A percentile compares a stretch with the other conserved stretches of the same genome.
These are phyloP conservation scores for Nomada lathburiana DNA, from an alignment of 2,888 invertebrate species.

Conservation along the genomic window DNA sequence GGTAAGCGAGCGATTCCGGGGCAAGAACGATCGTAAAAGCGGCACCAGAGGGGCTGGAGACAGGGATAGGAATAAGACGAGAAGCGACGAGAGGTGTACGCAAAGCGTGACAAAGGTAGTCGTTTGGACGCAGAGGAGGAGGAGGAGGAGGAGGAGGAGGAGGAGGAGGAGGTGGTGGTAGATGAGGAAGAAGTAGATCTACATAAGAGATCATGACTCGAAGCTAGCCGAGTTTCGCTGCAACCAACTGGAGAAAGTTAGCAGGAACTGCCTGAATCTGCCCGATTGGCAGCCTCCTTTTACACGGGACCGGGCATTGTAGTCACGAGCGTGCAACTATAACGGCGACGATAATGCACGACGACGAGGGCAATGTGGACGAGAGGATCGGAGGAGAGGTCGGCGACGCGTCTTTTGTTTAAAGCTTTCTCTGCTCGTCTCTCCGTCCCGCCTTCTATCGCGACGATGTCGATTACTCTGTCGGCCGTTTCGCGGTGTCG, in stretches of 20 bases:
- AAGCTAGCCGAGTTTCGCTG: conserved; percentile 79
- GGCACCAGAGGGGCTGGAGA: conserved; percentile 17
- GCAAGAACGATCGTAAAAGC: conserved; percentile 59
- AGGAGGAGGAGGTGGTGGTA: conserved; percentile 37
- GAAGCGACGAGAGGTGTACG: conserved; percentile 12
- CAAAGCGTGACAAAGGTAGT: conserved; percentile 32
- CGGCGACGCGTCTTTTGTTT: conserved; percentile 66
- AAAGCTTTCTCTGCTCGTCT: conserved; percentile 21
- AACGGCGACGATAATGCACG: conserved; percentile 70
- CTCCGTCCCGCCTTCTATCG: conserved; percentile 4
- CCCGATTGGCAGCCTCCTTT: conserved; percentile 76
- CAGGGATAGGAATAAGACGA: conserved; percentile 37
- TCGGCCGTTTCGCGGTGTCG: conserved; percentile 29
- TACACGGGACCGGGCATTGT: conserved; percentile 72
- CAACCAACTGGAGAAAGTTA: conserved; percentile 79
- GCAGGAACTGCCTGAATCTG: conserved; percentile 78
- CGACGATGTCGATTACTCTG: conserved; percentile 27
- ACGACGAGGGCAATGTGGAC: conserved; percentile 39
- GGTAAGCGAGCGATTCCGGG: conserved; percentile 70
- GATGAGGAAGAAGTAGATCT: conserved; percentile 71
- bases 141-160: conserved; percentile 40
- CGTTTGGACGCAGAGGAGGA: conserved; percentile 28
- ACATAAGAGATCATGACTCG: conserved; percentile 81
- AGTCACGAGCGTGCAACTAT: conserved; percentile 75
- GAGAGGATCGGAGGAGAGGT: conserved; percentile 3